A percentile compares a stretch with the other conserved stretches of the same genome.
Evolutionary conservation across 2,888 invertebrate species (phyloP).

Genomic region (Labia minor): DNA sequence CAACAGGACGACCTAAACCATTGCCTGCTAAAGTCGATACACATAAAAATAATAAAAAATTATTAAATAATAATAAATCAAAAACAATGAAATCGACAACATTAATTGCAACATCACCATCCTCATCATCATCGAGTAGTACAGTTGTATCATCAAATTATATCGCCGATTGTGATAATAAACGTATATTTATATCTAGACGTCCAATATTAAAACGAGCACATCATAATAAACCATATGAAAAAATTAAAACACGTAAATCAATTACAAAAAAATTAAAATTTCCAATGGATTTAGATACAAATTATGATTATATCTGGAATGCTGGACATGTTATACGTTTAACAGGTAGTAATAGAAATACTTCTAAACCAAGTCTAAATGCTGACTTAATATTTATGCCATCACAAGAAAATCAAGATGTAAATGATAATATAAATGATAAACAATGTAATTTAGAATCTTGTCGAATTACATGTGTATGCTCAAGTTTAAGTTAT

Average conservation of each 20-base stretch:
- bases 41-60: no score
- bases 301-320: neutral
- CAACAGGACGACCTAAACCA: neutral
- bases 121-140: no score
- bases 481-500: conserved; percentile 47
- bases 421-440: conserved; percentile 28
- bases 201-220: no score
- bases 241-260: no score
- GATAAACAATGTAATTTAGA: conserved; percentile 40
- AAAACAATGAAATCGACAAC: neutral
- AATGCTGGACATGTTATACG: neutral
- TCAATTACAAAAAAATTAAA: neutral
- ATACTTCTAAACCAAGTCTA: neutral
- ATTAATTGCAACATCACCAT: neutral
- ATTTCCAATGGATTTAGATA: neutral
- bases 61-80: no score
- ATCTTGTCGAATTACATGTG: conserved; percentile 52
- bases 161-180: no score
- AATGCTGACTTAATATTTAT: neutral
- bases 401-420: neutral
- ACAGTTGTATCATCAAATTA: no score
- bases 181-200: no score
- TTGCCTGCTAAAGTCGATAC: neutral
- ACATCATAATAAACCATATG: no score
- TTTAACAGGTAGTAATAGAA: neutral